phyloP scores from a whole-genome alignment of 2,888 invertebrate species.

The Chydorus sphaericus region DNA sequence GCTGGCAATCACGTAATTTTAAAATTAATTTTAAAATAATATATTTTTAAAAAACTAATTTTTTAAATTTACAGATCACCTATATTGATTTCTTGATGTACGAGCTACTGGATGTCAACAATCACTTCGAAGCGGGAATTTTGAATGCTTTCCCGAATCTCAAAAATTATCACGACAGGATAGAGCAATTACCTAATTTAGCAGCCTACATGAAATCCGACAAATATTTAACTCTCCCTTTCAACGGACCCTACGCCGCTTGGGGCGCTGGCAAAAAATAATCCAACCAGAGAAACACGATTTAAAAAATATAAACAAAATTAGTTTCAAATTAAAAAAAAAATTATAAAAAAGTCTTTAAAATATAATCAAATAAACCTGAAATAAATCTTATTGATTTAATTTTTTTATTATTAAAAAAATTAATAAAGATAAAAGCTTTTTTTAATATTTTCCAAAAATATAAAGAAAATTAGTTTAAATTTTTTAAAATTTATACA shows the following conservation, averaged over 20 bases:
- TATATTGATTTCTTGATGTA: constrained; percentile 31
- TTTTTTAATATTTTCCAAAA: too few relatives aligned
- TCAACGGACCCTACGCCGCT: constrained; percentile 21
- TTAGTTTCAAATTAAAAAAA: too few relatives aligned
- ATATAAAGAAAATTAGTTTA: too few relatives aligned
- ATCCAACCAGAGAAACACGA: too few relatives aligned
- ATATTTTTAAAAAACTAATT: neutral
- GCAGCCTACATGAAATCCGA: constrained; percentile 25
- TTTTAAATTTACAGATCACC: constrained; percentile 24
- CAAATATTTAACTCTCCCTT: constrained; percentile 24
- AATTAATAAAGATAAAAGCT: too few relatives aligned
- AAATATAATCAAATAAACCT: neutral
- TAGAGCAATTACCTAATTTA: constrained; percentile 26
- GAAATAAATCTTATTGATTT: neutral
- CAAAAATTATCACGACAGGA: constrained; percentile 26
- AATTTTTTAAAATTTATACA: too few relatives aligned
- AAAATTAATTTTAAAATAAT: neutral
- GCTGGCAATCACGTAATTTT: constrained; percentile 27
- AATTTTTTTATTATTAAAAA: too few relatives aligned
- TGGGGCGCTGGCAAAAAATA: constrained; percentile 1
- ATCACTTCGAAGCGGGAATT: constrained; percentile 24
- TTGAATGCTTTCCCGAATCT: constrained; percentile 28
- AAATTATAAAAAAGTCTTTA: too few relatives aligned
- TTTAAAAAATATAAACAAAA: too few relatives aligned
- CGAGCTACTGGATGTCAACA: constrained; percentile 29